These are phyloP conservation scores for Bombylius discolor DNA, from an alignment of 2,888 invertebrate genomes.

Conservation along the genomic window DNA sequence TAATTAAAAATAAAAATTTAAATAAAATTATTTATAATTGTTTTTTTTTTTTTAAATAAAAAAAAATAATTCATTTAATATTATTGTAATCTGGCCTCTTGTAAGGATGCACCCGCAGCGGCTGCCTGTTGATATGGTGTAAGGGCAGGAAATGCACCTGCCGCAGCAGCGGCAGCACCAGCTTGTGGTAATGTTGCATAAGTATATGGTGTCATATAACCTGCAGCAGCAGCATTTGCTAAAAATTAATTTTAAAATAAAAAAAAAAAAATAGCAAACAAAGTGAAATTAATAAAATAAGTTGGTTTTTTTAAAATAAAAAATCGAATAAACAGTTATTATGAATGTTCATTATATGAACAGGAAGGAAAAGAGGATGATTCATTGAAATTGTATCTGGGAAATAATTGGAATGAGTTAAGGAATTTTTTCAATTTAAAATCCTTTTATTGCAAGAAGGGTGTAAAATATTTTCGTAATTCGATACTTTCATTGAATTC, in stretches of 20 bases:
- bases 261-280: neutral
- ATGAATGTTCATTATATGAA: too few relatives aligned
- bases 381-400: too few relatives aligned
- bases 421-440: too few relatives aligned
- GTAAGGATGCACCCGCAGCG: conserved; percentile 18
- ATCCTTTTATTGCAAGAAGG: too few relatives aligned
- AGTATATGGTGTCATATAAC: conserved; percentile 19
- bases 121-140: conserved; percentile 17
- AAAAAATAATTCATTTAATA: neutral
- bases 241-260: neutral
- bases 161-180: conserved; percentile 13
- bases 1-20: neutral
- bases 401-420: too few relatives aligned
- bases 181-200: conserved; percentile 19
- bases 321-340: too few relatives aligned
- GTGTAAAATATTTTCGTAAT: too few relatives aligned
- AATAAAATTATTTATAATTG: too few relatives aligned
- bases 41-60: neutral
- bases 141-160: conserved; percentile 17
- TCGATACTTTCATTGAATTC: too few relatives aligned
- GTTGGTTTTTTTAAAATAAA: too few relatives aligned
- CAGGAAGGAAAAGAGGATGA: too few relatives aligned
- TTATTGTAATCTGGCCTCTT: conserved; percentile 21
- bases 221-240: conserved; percentile 17
- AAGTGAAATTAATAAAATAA: neutral